phyloP scores from a whole-genome alignment of 2,888 invertebrate species.

The Pyrgus malvae region DNA sequence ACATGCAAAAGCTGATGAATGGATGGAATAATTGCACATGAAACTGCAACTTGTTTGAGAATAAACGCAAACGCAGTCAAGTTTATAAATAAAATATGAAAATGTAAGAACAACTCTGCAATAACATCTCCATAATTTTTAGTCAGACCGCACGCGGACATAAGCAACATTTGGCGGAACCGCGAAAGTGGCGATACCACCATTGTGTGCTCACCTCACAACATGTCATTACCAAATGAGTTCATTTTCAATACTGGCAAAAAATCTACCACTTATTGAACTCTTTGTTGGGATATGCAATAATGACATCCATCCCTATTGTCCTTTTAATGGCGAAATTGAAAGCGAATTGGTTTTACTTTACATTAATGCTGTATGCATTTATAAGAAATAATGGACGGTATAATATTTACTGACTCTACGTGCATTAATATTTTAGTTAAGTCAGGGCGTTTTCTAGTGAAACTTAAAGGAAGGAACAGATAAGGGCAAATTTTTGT shows the following conservation, averaged over 20 bases:
- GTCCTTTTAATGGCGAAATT: neutral
- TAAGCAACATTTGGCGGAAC: slow-evolving; percentile 63
- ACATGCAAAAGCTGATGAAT: too few relatives aligned
- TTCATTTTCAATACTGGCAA: slow-evolving; percentile 47
- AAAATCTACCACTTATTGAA: slow-evolving; percentile 33
- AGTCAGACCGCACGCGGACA: slow-evolving; percentile 41
- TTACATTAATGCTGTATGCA: too few relatives aligned
- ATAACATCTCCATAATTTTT: slow-evolving; percentile 39
- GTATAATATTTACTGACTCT: too few relatives aligned
- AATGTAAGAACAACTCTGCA: neutral
- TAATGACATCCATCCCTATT: neutral
- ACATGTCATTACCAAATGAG: slow-evolving; percentile 54
- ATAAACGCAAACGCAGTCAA: too few relatives aligned
- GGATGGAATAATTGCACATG: too few relatives aligned
- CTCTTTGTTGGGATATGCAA: slow-evolving; percentile 8
- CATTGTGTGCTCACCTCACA: slow-evolving; percentile 62
- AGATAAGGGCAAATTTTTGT: too few relatives aligned
- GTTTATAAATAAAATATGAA: neutral
- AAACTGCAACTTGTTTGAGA: too few relatives aligned
- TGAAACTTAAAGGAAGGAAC: too few relatives aligned
- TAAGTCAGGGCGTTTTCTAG: too few relatives aligned
- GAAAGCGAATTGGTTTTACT: too few relatives aligned
- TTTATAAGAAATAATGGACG: too few relatives aligned
- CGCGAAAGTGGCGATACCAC: slow-evolving; percentile 61
- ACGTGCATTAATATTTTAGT: too few relatives aligned